A percentile compares a stretch with the other conserved stretches of the same genome.
These are phyloP conservation scores for Limnephilus marmoratus DNA, from an alignment of 2,888 invertebrate genomes.

Conservation along the genomic window DNA sequence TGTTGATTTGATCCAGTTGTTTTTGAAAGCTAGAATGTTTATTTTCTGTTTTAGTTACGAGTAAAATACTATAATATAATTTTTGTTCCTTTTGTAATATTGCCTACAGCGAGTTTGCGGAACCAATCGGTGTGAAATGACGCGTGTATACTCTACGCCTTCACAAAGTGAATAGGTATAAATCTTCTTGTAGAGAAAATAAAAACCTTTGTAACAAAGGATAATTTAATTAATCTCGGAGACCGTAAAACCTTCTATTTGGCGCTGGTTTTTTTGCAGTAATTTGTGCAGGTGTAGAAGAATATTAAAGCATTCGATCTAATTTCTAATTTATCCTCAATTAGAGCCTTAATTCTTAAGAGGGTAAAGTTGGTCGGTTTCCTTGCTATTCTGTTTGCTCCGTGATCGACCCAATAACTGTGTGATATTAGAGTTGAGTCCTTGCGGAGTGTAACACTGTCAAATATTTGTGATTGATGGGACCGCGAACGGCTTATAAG, in stretches of 20 bases:
- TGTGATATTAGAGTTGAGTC: conserved; percentile 24
- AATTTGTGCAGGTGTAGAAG: neutral
- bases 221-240: neutral
- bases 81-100: neutral
- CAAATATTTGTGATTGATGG: conserved; percentile 42
- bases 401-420: conserved; percentile 38
- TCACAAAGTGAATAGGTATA: neutral
- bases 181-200: neutral
- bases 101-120: neutral
- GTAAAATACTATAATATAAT: too few relatives aligned
- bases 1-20: too few relatives aligned
- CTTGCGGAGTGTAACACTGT: conserved; percentile 30
- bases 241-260: neutral
- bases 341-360: neutral
- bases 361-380: neutral
- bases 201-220: neutral
- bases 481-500: conserved; percentile 35
- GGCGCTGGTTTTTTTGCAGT: too few relatives aligned
- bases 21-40: too few relatives aligned
- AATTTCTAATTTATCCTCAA: neutral
- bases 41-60: too few relatives aligned
- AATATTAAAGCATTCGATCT: neutral
- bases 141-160: neutral
- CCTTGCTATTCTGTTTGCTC: neutral
- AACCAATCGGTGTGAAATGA: neutral